These are phyloP conservation scores for Pinna nobilis DNA, from an alignment of 1,140 invertebrate genomes.

Conservation along the genomic window DNA sequence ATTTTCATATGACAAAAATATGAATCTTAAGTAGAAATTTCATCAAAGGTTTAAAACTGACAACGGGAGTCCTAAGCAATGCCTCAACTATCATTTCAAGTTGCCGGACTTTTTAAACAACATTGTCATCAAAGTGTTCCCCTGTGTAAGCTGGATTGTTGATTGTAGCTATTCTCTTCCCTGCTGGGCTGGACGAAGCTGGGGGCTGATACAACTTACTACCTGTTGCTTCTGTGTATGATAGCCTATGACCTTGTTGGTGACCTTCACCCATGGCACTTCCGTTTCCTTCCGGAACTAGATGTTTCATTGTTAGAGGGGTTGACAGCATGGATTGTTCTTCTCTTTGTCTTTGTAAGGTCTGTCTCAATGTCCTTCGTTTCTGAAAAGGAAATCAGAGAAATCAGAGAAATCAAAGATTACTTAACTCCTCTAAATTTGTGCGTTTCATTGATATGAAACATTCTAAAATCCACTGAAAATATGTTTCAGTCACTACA, in stretches of 20 bases:
- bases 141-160: constrained; percentile 38
- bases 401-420: too few species aligned
- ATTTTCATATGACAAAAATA: too few species aligned
- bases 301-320: constrained; percentile 11
- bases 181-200: not conserved
- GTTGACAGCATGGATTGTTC: constrained; percentile 35
- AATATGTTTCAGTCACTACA: too few species aligned
- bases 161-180: constrained; percentile 23
- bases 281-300: constrained; percentile 33
- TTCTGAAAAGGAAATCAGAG: constrained; percentile 65
- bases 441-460: too few species aligned
- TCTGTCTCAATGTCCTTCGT: constrained; percentile 65
- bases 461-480: too few species aligned
- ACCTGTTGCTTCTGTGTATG: constrained; percentile 52
- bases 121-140: too few species aligned
- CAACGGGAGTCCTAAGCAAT: too few species aligned
- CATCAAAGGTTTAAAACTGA: too few species aligned
- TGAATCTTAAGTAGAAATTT: too few species aligned
- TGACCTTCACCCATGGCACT: constrained; percentile 37
- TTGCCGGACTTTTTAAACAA: too few species aligned
- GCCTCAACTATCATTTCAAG: too few species aligned
- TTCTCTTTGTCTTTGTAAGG: constrained; percentile 65
- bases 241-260: constrained; percentile 41
- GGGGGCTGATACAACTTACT: constrained; percentile 38
- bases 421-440: too few species aligned